Evolutionary conservation across 2,113 vertebrate genomes (phyloP).

Genomic region (Camelus bactrianus): DNA sequence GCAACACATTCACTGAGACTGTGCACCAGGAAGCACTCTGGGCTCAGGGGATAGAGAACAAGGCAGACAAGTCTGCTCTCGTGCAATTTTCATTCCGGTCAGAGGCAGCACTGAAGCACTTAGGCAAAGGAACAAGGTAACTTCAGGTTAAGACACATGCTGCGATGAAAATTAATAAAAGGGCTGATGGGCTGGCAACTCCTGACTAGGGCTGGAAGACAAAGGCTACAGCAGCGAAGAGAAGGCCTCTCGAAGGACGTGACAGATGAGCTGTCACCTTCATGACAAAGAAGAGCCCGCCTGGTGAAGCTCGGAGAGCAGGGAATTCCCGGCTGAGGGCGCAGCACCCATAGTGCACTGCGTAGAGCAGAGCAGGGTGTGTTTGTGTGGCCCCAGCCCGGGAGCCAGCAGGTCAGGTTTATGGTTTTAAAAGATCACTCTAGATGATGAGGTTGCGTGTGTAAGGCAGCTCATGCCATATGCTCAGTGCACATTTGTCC

Average conservation of each 20-base stretch:
- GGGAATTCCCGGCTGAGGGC: neutral
- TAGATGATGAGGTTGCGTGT: neutral
- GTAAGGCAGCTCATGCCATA: neutral
- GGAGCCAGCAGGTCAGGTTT: neutral
- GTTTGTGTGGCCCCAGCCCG: fast-evolving
- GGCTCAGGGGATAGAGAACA: neutral
- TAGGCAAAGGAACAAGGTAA: neutral
- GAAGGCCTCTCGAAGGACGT: neutral
- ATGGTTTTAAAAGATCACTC: neutral
- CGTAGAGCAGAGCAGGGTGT: neutral
- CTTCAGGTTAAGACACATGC: neutral
- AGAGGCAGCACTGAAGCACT: neutral
- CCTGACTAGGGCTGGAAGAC: neutral
- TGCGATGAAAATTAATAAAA: neutral
- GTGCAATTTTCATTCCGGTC: neutral
- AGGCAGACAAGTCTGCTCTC: neutral
- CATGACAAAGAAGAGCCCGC: neutral
- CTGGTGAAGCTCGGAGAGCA: no score
- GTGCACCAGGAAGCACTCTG: neutral
- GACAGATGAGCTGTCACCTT: neutral
- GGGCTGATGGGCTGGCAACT: neutral
- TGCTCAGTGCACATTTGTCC: neutral
- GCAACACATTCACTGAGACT: neutral
- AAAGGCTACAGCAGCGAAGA: neutral
- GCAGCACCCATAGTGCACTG: fast-evolving